Evolutionary conservation across 1,140 invertebrate genomes (phyloP).

Genomic region (Yoshiicerus persimilis): DNA sequence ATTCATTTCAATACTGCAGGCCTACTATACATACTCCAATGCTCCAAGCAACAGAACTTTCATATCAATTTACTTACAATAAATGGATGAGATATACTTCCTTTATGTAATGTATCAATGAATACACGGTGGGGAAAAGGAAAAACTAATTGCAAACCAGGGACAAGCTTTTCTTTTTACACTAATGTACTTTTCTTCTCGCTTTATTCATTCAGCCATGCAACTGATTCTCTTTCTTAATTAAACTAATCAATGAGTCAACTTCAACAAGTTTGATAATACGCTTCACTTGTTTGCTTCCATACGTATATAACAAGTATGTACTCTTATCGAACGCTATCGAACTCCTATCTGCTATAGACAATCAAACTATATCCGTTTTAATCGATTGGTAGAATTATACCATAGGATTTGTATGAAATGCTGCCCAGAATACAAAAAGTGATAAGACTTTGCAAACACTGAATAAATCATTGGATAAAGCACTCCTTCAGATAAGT

Average conservation of each 20-base stretch:
- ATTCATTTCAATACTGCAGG: no score
- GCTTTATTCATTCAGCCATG: neutral
- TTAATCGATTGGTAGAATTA: neutral
- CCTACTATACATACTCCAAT: no score
- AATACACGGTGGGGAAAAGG: neutral
- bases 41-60: no score
- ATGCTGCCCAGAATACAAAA: neutral
- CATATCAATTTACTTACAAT: no score
- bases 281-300: neutral
- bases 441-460: neutral
- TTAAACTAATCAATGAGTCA: neutral
- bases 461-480: no score
- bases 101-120: neutral
- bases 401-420: neutral
- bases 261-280: conserved; percentile 4
- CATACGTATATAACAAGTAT: neutral
- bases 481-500: no score
- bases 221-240: neutral
- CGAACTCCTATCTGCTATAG: no score
- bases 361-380: no score
- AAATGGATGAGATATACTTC: neutral
- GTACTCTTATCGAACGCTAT: no score
- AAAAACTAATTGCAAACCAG: neutral
- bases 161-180: neutral
- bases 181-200: neutral